Evolutionary conservation across 1,140 invertebrate genomes (phyloP).

Genomic region (Drosophila busckii): DNA sequence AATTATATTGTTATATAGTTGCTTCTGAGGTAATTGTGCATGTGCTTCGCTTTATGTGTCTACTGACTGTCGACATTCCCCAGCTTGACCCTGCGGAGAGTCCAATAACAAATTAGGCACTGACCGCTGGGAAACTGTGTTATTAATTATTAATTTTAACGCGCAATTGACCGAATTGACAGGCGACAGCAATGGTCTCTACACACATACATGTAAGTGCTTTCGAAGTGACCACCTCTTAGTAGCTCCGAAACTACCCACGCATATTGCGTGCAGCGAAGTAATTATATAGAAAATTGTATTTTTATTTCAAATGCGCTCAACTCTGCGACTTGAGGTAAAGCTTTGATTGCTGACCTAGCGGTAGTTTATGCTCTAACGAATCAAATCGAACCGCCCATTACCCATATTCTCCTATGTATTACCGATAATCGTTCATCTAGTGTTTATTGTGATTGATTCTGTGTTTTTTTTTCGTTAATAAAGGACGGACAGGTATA

Average conservation of each 20-base stretch:
- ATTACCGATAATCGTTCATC: constrained; percentile 18
- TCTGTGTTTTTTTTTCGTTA: constrained; percentile 47
- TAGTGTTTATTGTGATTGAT: constrained; percentile 69
- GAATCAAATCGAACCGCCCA: constrained; percentile 14
- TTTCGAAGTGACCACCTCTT: constrained; percentile 3
- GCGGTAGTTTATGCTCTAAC: constrained; percentile 37
- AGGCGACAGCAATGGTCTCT: constrained; percentile 23
- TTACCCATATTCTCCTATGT: not conserved
- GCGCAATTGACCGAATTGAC: constrained; percentile 45
- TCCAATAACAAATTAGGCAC: constrained; percentile 21
- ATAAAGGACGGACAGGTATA: constrained; percentile 26
- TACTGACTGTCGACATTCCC: constrained; percentile 24
- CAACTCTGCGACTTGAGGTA: constrained; percentile 1
- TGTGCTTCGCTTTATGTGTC: constrained; percentile 11
- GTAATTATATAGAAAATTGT: constrained; percentile 65
- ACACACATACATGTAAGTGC: constrained; percentile 15
- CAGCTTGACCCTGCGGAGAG: constrained; percentile 2
- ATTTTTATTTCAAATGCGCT: constrained; percentile 48
- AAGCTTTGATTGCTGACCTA: constrained; percentile 8
- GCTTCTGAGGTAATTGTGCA: constrained; percentile 37
- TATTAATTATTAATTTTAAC: constrained; percentile 65
- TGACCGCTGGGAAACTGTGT: constrained; percentile 32
- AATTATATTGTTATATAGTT: constrained; percentile 1
- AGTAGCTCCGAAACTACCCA: not conserved
- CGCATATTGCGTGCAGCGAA: constrained; percentile 32